Conservation (phyloP, 2,113 vertebrate species). For the Brienomyrus longianalis region DNA sequence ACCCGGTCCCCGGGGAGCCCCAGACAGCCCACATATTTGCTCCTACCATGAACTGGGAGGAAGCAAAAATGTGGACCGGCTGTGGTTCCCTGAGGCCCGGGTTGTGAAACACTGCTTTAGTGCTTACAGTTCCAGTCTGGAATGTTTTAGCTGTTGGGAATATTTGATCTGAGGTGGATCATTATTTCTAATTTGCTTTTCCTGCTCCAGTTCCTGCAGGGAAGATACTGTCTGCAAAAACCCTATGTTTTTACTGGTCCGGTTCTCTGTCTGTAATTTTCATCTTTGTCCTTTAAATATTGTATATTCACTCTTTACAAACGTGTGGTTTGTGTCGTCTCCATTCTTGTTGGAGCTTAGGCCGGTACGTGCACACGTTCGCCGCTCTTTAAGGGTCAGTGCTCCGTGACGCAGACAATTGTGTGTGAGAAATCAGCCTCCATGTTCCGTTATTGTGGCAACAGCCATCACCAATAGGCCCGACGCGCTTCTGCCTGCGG, state of each 20-base stretch:
- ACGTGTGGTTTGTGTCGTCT: not conserved
- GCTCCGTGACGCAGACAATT: no score
- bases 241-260: not conserved
- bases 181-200: not conserved
- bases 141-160: not conserved
- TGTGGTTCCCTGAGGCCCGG: not conserved
- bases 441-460: not conserved
- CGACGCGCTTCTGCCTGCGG: no score
- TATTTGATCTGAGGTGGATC: not conserved
- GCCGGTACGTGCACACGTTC: no score
- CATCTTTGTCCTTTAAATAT: not conserved
- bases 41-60: not conserved
- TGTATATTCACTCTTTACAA: not conserved
- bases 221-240: not conserved
- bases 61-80: not conserved
- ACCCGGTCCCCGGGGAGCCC: not conserved
- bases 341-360: conserved; percentile 40
- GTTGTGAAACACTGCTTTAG: not conserved
- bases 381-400: not conserved
- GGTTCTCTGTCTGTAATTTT: not conserved
- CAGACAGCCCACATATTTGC: not conserved
- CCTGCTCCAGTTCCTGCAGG: not conserved
- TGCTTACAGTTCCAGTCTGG: not conserved
- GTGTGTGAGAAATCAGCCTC: not conserved
- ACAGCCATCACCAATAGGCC: not conserved